Evolutionary conservation across 53 echinoderm and acorn worm species (phyloP).

Genomic region (Echinarachnius parma): DNA sequence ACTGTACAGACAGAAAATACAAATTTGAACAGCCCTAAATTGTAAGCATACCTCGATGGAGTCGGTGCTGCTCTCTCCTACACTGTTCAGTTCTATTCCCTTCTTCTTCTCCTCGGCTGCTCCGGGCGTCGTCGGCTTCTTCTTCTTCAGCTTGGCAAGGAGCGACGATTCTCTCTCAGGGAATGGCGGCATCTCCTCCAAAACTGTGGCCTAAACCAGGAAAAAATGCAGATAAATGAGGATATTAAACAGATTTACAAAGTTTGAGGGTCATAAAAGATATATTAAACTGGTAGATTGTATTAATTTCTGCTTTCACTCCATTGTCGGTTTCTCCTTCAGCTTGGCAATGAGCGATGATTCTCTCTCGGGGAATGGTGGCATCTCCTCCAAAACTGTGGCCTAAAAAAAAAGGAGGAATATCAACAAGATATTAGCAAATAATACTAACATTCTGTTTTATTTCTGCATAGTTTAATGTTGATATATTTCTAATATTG

Average conservation of each 20-base stretch:
- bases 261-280: no score
- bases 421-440: no score
- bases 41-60: constrained; percentile 67
- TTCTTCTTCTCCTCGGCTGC: constrained; percentile 23
- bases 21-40: no score
- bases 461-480: no score
- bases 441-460: no score
- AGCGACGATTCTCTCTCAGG: constrained; percentile 96
- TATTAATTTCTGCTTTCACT: no score
- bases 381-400: constrained; percentile 97
- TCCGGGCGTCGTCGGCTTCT: constrained; percentile 64
- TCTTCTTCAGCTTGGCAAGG: constrained; percentile 95
- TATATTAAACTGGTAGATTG: no score
- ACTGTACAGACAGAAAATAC: no score
- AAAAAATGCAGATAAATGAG: constrained; percentile 2
- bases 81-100: constrained; percentile 63
- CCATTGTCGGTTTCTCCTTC: no score
- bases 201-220: constrained; percentile 65
- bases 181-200: constrained; percentile 99
- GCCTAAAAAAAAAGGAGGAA: constrained; percentile 43
- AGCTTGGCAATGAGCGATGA: constrained; percentile 92
- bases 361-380: constrained; percentile 96
- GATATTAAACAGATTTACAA: no score
- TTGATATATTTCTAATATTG: no score
- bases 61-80: constrained; percentile 93